A percentile compares a stretch with the other conserved stretches of the same genome.
phyloP scores from a whole-genome alignment of 2,113 vertebrate species.

The Lophura nycthemera region DNA sequence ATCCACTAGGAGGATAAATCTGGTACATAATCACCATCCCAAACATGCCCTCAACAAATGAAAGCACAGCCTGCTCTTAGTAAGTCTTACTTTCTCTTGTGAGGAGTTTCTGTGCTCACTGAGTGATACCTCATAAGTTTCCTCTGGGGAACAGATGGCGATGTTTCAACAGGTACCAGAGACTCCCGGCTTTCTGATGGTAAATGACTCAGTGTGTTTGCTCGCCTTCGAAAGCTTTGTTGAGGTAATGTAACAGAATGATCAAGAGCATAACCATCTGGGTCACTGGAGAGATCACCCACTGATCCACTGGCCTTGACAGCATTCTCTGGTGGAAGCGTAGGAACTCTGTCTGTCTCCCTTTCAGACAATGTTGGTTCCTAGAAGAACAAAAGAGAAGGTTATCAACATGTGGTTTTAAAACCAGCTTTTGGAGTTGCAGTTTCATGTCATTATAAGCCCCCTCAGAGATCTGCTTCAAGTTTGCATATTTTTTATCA shows the following conservation, averaged over 20 bases:
- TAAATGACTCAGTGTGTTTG: constrained; percentile 91
- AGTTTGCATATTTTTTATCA: not conserved
- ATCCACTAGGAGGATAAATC: constrained; percentile 16
- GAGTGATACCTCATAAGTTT: constrained; percentile 97
- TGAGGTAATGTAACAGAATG: constrained; percentile 58
- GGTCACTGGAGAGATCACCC: constrained; percentile 80
- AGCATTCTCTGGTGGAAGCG: not conserved
- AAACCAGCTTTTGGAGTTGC: not conserved
- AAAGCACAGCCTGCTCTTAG: constrained; percentile 43
- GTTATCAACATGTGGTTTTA: not conserved
- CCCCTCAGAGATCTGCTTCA: not conserved
- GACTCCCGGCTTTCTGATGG: constrained; percentile 72
- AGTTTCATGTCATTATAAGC: not conserved
- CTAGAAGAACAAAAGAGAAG: constrained; percentile 35
- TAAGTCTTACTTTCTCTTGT: constrained; percentile 88
- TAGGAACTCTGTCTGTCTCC: constrained; percentile 42
- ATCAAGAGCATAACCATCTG: constrained; percentile 47
- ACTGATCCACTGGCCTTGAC: constrained; percentile 83
- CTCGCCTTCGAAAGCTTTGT: constrained; percentile 85
- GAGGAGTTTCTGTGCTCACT: constrained; percentile 94
- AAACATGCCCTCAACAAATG: constrained; percentile 4
- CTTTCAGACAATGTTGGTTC: constrained; percentile 54
- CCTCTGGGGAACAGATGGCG: constrained; percentile 80
- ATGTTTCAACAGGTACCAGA: constrained; percentile 68
- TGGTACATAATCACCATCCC: not conserved